phyloP scores from a whole-genome alignment of 1,140 invertebrate genomes.

The Hirudo medicinalis region DNA sequence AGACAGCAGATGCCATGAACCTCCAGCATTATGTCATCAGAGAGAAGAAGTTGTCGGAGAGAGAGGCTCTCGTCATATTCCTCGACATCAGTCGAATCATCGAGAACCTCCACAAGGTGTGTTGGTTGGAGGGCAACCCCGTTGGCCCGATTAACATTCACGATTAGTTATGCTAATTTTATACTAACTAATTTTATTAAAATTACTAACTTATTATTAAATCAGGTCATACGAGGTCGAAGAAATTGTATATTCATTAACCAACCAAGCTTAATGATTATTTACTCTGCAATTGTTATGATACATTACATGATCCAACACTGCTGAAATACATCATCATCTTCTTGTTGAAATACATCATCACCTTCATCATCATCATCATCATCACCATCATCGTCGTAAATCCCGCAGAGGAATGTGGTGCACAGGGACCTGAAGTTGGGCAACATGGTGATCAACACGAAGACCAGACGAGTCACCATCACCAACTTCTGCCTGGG shows the following conservation, averaged over 20 bases:
- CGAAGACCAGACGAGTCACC: conserved; percentile 53
- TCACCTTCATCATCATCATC: no score
- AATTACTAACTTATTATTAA: no score
- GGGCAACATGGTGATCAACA: conserved; percentile 65
- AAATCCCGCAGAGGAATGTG: conserved; percentile 53
- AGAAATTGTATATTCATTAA: no score
- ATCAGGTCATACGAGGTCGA: no score
- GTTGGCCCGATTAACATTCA: neutral
- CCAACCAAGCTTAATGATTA: no score
- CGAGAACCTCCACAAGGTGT: conserved; percentile 58
- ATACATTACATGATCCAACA: no score
- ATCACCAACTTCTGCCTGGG: conserved; percentile 71
- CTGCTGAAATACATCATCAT: no score
- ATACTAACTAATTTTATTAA: no score
- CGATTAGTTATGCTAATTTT: conserved; percentile 14
- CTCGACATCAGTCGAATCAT: conserved; percentile 64
- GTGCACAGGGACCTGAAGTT: conserved; percentile 69
- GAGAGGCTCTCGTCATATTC: conserved; percentile 62
- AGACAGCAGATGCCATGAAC: conserved; percentile 57
- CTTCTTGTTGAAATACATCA: no score
- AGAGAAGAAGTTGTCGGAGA: conserved; percentile 62
- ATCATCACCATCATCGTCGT: no score
- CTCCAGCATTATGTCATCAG: conserved; percentile 69
- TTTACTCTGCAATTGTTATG: no score
- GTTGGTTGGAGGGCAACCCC: neutral